Percentiles rank a stretch among this genome's conserved stretches.
Conservation (phyloP, 2,797 vertebrate genomes). For the Leptodactylus fallax region DNA sequence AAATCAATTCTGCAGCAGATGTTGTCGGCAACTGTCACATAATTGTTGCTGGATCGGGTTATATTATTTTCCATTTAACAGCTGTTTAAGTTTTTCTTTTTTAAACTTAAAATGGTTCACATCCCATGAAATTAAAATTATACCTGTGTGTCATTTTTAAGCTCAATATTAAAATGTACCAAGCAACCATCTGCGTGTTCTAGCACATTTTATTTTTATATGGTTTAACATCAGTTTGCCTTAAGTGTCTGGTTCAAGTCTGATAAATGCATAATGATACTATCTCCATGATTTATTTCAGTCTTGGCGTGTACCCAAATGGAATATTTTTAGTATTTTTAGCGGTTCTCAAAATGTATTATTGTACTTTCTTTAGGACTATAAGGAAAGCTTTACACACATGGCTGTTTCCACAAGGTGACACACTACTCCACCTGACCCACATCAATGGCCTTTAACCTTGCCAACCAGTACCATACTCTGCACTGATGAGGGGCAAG, state of each 20-base stretch:
- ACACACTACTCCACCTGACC: too few species aligned
- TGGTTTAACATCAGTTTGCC: slow-evolving; percentile 22
- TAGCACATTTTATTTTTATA: slow-evolving; percentile 46
- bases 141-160: slow-evolving; percentile 49
- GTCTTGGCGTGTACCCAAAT: not conserved
- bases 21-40: slow-evolving; percentile 59
- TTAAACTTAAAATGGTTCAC: slow-evolving; percentile 32
- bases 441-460: too few species aligned
- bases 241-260: slow-evolving; percentile 7
- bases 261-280: not conserved
- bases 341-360: not conserved
- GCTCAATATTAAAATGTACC: slow-evolving; percentile 38
- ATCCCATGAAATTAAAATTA: slow-evolving; percentile 39
- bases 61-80: slow-evolving; percentile 54
- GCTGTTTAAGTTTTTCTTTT: slow-evolving; percentile 44
- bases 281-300: not conserved
- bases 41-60: slow-evolving; percentile 52
- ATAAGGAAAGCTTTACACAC: not conserved
- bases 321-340: not conserved
- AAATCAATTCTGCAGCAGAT: slow-evolving; percentile 51
- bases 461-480: too few species aligned
- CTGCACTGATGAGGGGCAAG: too few species aligned
- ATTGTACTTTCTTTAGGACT: not conserved
- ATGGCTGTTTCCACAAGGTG: too few species aligned
- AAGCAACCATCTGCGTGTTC: slow-evolving; percentile 42